phyloP scores from a whole-genome alignment of 1,140 invertebrate genomes.

The Drosophila virilis region DNA sequence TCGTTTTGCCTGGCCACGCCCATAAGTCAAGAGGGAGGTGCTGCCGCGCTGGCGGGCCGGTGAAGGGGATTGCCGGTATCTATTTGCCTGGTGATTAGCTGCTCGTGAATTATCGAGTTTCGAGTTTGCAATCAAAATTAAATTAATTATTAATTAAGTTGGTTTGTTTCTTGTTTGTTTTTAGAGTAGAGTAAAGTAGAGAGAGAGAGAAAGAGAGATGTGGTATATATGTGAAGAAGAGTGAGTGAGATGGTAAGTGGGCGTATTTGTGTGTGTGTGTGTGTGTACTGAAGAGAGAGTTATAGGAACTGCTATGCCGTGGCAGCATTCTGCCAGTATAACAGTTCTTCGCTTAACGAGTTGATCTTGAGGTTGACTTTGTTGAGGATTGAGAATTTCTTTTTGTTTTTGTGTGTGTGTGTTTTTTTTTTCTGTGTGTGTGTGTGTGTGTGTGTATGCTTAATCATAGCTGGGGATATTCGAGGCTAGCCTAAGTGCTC shows the following conservation, averaged over 20 bases:
- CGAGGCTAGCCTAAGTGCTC: slow-evolving; percentile 44
- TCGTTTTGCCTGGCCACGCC: slow-evolving; percentile 64
- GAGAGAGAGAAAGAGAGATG: slow-evolving; percentile 38
- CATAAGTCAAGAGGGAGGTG: slow-evolving; percentile 85
- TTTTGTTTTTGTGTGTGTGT: not conserved
- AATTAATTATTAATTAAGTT: slow-evolving; percentile 63
- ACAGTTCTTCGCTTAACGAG: slow-evolving; percentile 5
- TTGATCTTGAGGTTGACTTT: slow-evolving; percentile 10
- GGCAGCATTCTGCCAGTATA: not conserved
- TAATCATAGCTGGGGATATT: slow-evolving; percentile 21
- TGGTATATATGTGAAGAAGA: slow-evolving; percentile 22
- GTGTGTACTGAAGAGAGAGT: slow-evolving; percentile 3
- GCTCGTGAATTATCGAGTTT: slow-evolving; percentile 83
- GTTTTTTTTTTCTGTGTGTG: not conserved
- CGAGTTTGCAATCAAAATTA: slow-evolving; percentile 79
- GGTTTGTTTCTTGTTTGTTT: slow-evolving; percentile 29
- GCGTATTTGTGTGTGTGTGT: slow-evolving; percentile 7
- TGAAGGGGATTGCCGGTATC: slow-evolving; percentile 87
- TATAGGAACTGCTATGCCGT: not conserved
- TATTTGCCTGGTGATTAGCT: slow-evolving; percentile 85
- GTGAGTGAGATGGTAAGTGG: slow-evolving; percentile 7
- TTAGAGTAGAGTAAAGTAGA: slow-evolving; percentile 10
- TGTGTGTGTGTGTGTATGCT: slow-evolving; percentile 7
- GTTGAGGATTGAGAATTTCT: slow-evolving; percentile 6
- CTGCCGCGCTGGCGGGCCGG: slow-evolving; percentile 85